phyloP scores from a whole-genome alignment of 1,140 invertebrate species.

The Nasonia longicornis region DNA sequence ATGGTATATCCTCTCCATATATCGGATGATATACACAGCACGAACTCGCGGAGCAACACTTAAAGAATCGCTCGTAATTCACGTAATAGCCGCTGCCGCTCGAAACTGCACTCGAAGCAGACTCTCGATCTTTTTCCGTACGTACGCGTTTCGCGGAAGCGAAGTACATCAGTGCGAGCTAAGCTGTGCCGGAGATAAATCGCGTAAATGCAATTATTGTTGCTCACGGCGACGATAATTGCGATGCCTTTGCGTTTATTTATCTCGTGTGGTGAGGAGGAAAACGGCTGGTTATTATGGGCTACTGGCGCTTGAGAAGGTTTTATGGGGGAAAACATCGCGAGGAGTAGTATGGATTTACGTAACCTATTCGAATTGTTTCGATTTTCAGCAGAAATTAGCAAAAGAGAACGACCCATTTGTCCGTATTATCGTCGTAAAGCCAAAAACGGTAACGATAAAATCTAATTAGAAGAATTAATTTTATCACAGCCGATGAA shows the following conservation, averaged over 20 bases:
- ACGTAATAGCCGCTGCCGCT: slow-evolving; percentile 16
- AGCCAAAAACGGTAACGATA: slow-evolving; percentile 6
- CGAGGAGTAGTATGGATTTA: too few relatives aligned
- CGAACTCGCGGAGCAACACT: slow-evolving; percentile 16
- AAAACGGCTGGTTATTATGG: background rate
- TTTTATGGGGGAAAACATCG: too few relatives aligned
- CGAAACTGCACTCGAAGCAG: background rate
- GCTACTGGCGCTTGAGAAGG: too few relatives aligned
- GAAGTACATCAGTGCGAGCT: background rate
- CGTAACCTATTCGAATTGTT: background rate
- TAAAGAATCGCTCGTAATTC: slow-evolving; percentile 40
- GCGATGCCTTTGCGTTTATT: background rate
- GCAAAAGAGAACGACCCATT: background rate
- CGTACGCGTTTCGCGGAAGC: slow-evolving; percentile 9
- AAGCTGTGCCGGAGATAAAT: background rate
- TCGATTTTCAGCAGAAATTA: background rate
- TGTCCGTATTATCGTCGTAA: background rate
- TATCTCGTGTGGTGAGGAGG: background rate
- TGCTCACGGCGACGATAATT: background rate
- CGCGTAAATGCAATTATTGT: slow-evolving; percentile 20
- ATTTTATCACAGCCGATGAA: background rate
- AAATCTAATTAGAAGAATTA: background rate
- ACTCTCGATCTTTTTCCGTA: slow-evolving; percentile 8
- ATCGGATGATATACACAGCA: slow-evolving; percentile 8
- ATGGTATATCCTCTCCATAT: background rate